Percentiles rank a stretch among this genome's conserved stretches.
Conservation (phyloP, 35 echinoderm and acorn worm genomes). For the Lytechinus variegatus region DNA sequence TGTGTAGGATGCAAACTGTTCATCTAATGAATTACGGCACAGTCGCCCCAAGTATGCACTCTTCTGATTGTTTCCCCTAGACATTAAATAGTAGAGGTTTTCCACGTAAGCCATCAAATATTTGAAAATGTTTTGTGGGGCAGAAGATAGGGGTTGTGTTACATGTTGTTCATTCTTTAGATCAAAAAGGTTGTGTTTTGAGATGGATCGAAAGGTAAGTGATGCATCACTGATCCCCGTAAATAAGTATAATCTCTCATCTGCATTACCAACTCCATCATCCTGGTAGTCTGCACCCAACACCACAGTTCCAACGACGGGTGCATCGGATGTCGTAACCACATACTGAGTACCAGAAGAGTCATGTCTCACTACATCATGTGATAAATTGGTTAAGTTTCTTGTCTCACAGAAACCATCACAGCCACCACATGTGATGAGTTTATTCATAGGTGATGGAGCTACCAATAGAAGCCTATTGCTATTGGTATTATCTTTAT, state of each 20-base stretch:
- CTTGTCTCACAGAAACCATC: constrained; percentile 56
- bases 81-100: neutral
- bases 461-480: constrained; percentile 51
- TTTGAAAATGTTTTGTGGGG: neutral
- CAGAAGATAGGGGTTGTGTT: neutral
- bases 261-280: neutral
- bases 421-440: constrained; percentile 57
- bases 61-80: neutral
- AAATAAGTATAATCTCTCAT: neutral
- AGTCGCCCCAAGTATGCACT: neutral
- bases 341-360: neutral
- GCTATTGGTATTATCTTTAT: constrained; percentile 30
- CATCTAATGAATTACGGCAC: neutral
- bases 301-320: constrained; percentile 5
- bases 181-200: neutral
- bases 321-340: constrained; percentile 28
- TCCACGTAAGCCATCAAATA: neutral
- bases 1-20: constrained; percentile 43
- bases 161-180: neutral
- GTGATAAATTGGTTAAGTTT: constrained; percentile 19
- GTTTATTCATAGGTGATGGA: neutral
- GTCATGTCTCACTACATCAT: neutral
- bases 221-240: neutral
- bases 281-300: neutral
- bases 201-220: neutral